A percentile compares a stretch with the other conserved stretches of the same genome.
Evolutionary conservation across 2,113 vertebrate genomes (phyloP).

Genomic region (Leucoraja erinaceus): DNA sequence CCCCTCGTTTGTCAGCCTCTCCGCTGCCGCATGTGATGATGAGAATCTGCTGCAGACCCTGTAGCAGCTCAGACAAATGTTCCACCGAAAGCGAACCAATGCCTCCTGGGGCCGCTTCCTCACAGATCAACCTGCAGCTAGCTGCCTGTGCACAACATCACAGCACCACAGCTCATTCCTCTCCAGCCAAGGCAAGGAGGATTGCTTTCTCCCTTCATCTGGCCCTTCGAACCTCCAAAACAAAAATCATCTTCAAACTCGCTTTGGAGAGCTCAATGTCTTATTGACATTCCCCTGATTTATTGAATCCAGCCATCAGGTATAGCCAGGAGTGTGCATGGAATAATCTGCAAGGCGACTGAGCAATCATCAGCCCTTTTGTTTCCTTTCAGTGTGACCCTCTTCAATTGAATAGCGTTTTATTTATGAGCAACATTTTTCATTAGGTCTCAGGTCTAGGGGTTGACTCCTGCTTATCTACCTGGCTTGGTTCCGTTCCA

Average conservation of each 20-base stretch:
- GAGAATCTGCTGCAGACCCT: not conserved
- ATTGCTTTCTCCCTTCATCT: not conserved
- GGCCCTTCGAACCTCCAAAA: not conserved
- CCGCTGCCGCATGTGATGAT: not conserved
- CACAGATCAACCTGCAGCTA: not conserved
- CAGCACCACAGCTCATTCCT: not conserved
- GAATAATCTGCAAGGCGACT: not conserved
- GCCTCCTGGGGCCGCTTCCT: not conserved
- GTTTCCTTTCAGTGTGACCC: not conserved
- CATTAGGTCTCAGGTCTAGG: not conserved
- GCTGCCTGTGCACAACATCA: not conserved
- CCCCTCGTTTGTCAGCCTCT: not conserved
- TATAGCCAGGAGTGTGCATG: not conserved
- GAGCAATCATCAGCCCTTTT: not conserved
- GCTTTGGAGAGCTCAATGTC: not conserved
- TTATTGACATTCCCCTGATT: not conserved
- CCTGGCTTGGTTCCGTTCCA: not conserved
- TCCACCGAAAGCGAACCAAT: not conserved
- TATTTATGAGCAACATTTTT: not conserved
- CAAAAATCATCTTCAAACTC: not conserved
- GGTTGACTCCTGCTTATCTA: not conserved
- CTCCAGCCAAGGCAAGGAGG: not conserved
- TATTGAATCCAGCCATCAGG: not conserved
- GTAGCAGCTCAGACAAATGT: not conserved
- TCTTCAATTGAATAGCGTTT: not conserved